Base-by-base conservation (phyloP, 1,140 invertebrate species). In the Ridgeia piscesae region DNA sequence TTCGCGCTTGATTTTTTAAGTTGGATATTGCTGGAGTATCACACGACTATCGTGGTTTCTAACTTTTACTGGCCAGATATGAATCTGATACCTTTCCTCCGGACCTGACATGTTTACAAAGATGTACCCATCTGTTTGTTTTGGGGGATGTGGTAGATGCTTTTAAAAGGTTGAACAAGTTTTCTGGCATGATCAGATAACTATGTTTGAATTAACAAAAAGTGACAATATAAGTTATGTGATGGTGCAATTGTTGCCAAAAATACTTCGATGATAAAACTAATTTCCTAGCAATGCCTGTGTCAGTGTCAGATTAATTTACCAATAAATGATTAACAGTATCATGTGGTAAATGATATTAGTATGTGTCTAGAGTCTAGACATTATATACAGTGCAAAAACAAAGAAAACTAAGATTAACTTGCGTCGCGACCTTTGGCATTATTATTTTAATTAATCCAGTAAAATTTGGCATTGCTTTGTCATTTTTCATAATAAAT, bases 391-490 rank as follows among this genome's bases (percentile, higher is more conserved):
- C 27, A 77, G 27, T 77, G 27, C 58, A 77, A 77, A 17, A 77
- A 6, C 58, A 27, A 77, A 0, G 58, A 77, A 17, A 27, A 77
- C 58, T 77, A 31, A 77, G 58, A 77, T 77, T 27, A 77, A 77
- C 58, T 77, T 31, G 27, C 58, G 27, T 14, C 27, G 27, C 58
- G 27, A 77, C 58, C 58, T 77, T 6, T 77, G 58, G 58, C 58
- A 77, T 77, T 77, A 77, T 77, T 77, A 77, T 77, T 77, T 77
- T 77, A 77, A 77, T 77, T 77, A 77, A 77, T 77, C 14, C 58
- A 77, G 58, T 2, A 77, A 42, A 77, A 77, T 77, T 77, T 77
- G 58, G 58, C 58, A 77, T 21, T 14, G 58, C 58, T 77, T 77
- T 77, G 58, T 21, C 6, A 77, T 77, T 77, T 77, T 77, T 77